A percentile compares a stretch with the other conserved stretches of the same genome.
Conservation (phyloP, 2,797 vertebrate genomes). For the Hapalemur alaotrensis region DNA sequence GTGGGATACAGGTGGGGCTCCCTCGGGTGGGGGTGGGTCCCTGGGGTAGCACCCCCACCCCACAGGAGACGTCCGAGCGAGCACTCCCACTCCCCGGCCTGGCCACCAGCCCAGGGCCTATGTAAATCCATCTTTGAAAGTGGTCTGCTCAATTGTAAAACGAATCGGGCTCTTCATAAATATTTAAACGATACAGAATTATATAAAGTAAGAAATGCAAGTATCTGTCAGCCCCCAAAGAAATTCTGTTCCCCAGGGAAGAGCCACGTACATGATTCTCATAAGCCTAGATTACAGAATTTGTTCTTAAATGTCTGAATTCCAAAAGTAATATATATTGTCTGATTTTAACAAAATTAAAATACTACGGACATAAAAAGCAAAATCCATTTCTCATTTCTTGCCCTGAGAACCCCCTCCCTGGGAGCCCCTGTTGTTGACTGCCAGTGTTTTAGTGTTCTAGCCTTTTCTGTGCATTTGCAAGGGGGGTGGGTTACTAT, state of each 20-base stretch:
- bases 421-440: neutral
- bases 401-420: neutral
- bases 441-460: neutral
- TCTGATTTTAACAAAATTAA: neutral
- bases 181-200: neutral
- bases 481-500: neutral
- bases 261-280: neutral
- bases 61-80: neutral
- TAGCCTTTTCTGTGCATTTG: neutral
- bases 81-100: neutral
- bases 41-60: neutral
- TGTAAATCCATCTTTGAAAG: neutral
- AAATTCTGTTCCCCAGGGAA: neutral
- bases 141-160: neutral
- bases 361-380: neutral
- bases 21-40: accelerated
- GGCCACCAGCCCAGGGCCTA: neutral
- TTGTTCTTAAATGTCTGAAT: neutral
- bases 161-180: neutral
- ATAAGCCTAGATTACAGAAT: neutral
- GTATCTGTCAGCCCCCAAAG: neutral
- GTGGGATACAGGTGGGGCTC: accelerated
- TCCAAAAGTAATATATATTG: neutral
- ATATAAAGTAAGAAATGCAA: neutral
- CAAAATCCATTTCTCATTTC: neutral